Evolutionary conservation across 2,113 vertebrate species (phyloP).

Genomic region (Columba livia): DNA sequence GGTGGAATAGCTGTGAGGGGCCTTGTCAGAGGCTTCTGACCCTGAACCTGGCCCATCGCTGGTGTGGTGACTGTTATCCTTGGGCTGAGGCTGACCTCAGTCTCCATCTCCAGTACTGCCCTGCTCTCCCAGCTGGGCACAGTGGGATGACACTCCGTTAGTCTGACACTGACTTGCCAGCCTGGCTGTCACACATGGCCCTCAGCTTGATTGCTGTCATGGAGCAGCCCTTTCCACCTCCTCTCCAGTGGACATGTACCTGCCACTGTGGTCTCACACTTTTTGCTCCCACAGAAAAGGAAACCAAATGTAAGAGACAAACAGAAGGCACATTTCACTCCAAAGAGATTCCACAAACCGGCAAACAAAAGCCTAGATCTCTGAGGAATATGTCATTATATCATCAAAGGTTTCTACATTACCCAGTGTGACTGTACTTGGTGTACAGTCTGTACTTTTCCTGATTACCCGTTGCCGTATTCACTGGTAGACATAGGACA

Average conservation of each 20-base stretch:
- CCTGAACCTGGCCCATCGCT: too few species aligned
- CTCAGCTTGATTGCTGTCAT: accelerated
- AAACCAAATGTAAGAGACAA: background rate
- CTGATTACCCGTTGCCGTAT: background rate
- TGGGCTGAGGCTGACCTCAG: background rate
- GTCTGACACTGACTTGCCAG: background rate
- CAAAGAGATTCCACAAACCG: background rate
- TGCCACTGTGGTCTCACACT: background rate
- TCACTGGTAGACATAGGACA: background rate
- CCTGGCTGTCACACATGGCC: background rate
- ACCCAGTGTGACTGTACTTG: background rate
- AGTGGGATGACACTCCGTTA: too few species aligned
- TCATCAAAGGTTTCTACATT: background rate
- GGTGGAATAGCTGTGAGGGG: background rate
- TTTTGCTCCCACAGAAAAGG: background rate
- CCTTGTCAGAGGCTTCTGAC: background rate
- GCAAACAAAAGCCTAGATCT: background rate
- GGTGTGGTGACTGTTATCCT: too few species aligned
- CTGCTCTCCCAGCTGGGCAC: accelerated
- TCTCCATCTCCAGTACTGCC: accelerated
- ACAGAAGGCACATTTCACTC: background rate
- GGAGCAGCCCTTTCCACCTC: background rate
- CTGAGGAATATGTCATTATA: background rate
- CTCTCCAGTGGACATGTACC: background rate
- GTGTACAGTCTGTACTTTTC: background rate